Evolutionary conservation across 1,140 invertebrate genomes (phyloP).

Genomic region (Psix sp.): DNA sequence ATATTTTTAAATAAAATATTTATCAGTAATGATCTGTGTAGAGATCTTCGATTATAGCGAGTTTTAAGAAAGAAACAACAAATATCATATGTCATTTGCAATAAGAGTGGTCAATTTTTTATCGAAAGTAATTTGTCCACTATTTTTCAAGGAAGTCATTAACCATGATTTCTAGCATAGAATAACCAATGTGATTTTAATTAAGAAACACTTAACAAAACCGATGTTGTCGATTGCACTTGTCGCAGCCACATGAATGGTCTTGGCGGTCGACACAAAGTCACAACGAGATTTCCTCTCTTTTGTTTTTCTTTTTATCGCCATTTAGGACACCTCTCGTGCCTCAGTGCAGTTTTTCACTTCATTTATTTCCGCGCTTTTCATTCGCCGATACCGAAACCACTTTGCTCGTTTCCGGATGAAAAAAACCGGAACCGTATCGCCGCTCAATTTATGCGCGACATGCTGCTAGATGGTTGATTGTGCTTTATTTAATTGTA

Average conservation of each 20-base stretch:
- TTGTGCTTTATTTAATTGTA: constrained; percentile 11
- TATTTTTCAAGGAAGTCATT: no score
- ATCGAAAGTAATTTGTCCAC: no score
- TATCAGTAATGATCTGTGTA: no score
- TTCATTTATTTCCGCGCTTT: constrained; percentile 4
- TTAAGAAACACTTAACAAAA: constrained; percentile 43
- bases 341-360: neutral
- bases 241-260: constrained; percentile 37
- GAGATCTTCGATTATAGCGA: no score
- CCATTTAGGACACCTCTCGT: constrained; percentile 26
- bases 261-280: constrained; percentile 37
- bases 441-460: constrained; percentile 5
- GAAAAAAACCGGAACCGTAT: constrained; percentile 17
- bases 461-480: constrained; percentile 2
- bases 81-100: no score
- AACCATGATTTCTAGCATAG: no score
- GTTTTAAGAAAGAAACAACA: no score
- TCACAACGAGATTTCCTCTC: constrained; percentile 16
- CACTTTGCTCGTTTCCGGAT: neutral
- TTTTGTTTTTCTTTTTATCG: constrained; percentile 12
- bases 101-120: no score
- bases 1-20: no score
- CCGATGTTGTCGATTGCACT: constrained; percentile 38
- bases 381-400: neutral
- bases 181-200: constrained; percentile 39